A percentile compares a stretch with the other conserved stretches of the same genome.
Conservation (phyloP, 1,140 invertebrate genomes). For the Heliconius congener region DNA sequence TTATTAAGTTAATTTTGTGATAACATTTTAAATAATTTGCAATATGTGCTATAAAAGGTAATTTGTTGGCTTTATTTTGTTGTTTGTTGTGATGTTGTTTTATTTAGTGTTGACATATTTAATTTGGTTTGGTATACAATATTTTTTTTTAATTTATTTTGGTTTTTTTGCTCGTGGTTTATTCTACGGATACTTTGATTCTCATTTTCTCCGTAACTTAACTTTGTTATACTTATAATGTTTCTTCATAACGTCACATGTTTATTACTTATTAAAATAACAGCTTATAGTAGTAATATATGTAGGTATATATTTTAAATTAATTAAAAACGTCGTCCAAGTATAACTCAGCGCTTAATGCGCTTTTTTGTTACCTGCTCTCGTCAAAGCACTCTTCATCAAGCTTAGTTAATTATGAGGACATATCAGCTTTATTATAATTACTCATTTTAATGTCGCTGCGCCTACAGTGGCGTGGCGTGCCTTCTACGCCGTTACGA, state of each 20-base stretch:
- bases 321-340: background rate
- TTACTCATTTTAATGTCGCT: conserved; percentile 81
- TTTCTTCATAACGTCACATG: background rate
- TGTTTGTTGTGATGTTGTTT: too few relatives aligned
- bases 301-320: background rate
- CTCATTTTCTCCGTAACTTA: conserved; percentile 22
- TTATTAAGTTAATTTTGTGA: too few relatives aligned
- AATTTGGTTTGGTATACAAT: too few relatives aligned
- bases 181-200: conserved; percentile 30
- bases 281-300: background rate
- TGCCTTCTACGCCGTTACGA: conserved; percentile 51
- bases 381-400: conserved; percentile 78
- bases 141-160: conserved; percentile 23
- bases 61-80: too few relatives aligned
- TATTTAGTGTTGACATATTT: too few relatives aligned
- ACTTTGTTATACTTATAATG: conserved; percentile 18
- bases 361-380: conserved; percentile 46
- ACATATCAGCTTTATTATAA: conserved; percentile 81
- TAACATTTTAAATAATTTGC: too few relatives aligned
- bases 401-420: conserved; percentile 80
- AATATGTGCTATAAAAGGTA: too few relatives aligned
- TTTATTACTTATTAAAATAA: background rate
- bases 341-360: conserved; percentile 55
- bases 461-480: conserved; percentile 63
- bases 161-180: conserved; percentile 39